phyloP scores from a whole-genome alignment of 2,888 invertebrate genomes.

The Agrochola circellaris region DNA sequence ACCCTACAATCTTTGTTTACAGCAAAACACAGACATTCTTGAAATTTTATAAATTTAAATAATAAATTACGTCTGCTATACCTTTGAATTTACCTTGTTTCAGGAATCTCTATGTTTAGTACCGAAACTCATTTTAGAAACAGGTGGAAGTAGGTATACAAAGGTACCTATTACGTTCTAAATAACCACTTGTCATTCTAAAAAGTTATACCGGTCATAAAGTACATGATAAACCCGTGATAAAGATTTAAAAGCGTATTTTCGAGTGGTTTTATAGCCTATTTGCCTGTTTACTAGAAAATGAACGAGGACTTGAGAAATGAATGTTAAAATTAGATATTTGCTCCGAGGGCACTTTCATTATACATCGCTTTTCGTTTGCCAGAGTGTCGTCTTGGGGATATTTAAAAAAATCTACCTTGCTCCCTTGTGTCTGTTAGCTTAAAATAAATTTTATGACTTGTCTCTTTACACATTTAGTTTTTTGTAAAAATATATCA shows the following conservation, averaged over 20 bases:
- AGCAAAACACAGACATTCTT: constrained; percentile 83
- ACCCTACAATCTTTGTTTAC: constrained; percentile 82
- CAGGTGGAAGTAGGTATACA: constrained; percentile 19
- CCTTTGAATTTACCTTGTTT: constrained; percentile 47
- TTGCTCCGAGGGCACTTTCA: constrained; percentile 55
- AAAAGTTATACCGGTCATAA: constrained; percentile 62
- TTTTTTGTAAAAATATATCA: neutral
- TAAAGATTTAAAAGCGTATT: constrained; percentile 69
- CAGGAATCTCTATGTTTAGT: constrained; percentile 45
- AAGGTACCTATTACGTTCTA: constrained; percentile 38
- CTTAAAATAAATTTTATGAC: constrained; percentile 2
- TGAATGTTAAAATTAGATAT: constrained; percentile 60
- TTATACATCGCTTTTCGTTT: constrained; percentile 54
- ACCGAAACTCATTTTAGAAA: constrained; percentile 42
- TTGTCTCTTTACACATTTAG: neutral
- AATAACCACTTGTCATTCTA: constrained; percentile 61
- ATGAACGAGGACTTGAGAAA: constrained; percentile 62
- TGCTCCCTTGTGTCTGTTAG: constrained; percentile 19
- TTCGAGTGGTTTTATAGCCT: constrained; percentile 66
- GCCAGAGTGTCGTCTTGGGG: constrained; percentile 39
- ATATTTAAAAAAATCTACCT: constrained; percentile 24
- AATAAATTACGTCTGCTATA: constrained; percentile 60
- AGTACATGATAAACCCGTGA: constrained; percentile 65
- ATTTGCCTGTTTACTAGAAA: constrained; percentile 65
- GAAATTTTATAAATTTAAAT: constrained; percentile 76